Base-by-base conservation (phyloP, 2,797 vertebrate genomes). In the Hemibagrus guttatus region DNA sequence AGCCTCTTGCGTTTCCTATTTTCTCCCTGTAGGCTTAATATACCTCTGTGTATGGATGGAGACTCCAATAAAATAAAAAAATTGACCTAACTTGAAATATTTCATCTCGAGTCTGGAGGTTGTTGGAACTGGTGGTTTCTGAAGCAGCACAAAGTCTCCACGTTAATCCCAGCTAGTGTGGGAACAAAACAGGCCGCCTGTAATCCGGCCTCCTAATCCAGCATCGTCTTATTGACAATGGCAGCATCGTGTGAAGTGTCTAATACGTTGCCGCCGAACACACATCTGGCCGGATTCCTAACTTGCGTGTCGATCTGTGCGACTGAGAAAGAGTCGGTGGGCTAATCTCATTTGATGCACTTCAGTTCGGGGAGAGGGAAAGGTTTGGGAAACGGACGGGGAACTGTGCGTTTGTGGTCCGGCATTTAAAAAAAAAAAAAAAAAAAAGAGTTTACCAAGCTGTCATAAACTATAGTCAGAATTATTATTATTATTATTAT, bases 301-400 rank as follows among this genome's bases (percentile, higher is more conserved):
- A 87, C 46, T 81, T 87, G 71, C 80, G 79, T 89, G 87, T 87
- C 88, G 86, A 87, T 90, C 88, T 88, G 87, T 52, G 85, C 42
- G 75, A 83, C 87, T 91, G 81, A 86, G 89, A 87, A 87, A 69
- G 87, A 88, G 89, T 81, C 83, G 86, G 83, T 85, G 88, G 79
- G 85, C 87, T 91, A 91, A 90, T 90, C 88, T 91, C 83, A 90
- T 90, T 91, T 88, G 85, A 87, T 90, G 89, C 87, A 88, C 86
- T 84, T 88, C 81, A 83, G 88, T 84, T 58, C 28, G 39, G 61
- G 59, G 71, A 79, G 83, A 79, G 21, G 46, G n/a, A 68, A 68
- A 61, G 59, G 74, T 79, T 84, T 56, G 69, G 85, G 82, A 84
- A 82, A 84, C 23, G 21, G 31, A 54, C 1, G 54, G 23, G 56